These are phyloP conservation scores for Helicorthomorpha holstii DNA, from an alignment of 1,140 invertebrate species.

Conservation along the genomic window DNA sequence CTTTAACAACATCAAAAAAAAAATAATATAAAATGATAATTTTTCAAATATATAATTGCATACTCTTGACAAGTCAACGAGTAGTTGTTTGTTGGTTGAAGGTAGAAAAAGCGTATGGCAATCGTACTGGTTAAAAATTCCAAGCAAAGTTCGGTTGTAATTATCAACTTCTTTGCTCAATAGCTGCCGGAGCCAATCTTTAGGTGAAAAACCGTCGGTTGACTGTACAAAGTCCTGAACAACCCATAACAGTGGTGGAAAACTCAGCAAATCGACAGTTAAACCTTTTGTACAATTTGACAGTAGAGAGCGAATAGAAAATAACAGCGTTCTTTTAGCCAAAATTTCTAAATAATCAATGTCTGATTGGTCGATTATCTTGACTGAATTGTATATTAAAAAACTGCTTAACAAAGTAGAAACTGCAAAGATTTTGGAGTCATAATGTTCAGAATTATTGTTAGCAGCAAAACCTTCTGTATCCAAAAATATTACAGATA, in stretches of 20 bases:
- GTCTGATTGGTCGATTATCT: constrained; percentile 16
- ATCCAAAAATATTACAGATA: constrained; percentile 12
- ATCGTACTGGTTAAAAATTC: constrained; percentile 14
- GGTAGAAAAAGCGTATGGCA: constrained; percentile 17
- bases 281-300: constrained; percentile 13
- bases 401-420: constrained; percentile 13
- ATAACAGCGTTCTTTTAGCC: constrained; percentile 14
- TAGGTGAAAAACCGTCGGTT: constrained; percentile 3
- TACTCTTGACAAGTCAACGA: constrained; percentile 12
- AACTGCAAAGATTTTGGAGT: constrained; percentile 16
- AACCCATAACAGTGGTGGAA: constrained; percentile 15
- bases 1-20: neutral
- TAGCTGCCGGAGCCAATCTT: constrained; percentile 13
- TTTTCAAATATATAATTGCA: neutral
- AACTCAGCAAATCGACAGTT: constrained; percentile 12
- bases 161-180: constrained; percentile 13
- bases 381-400: constrained; percentile 15
- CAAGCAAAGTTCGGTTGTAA: constrained; percentile 13
- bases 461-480: constrained; percentile 17
- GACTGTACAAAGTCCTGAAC: constrained; percentile 16
- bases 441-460: constrained; percentile 16
- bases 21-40: neutral
- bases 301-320: constrained; percentile 15
- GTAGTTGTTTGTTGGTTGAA: constrained; percentile 8
- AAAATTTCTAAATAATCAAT: constrained; percentile 16